Evolutionary conservation across 2,113 vertebrate species (phyloP).

Genomic region (Psophia crepitans): DNA sequence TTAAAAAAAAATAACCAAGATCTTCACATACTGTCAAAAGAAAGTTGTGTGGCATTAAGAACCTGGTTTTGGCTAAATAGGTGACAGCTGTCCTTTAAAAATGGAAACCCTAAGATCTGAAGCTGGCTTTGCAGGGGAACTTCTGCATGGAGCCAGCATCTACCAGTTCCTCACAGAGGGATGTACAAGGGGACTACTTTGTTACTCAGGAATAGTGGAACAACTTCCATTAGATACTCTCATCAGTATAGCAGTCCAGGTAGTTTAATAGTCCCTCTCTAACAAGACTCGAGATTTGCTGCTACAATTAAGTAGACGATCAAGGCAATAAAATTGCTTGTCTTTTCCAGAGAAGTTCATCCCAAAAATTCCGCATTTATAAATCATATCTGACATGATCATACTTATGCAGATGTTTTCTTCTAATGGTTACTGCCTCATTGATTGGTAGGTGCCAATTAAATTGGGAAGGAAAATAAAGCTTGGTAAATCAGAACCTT

Average conservation of each 20-base stretch:
- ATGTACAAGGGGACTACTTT: not conserved
- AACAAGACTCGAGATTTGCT: not conserved
- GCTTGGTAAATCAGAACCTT: not conserved
- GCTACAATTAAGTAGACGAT: not conserved
- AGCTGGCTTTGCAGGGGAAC: not conserved
- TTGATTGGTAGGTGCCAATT: not conserved
- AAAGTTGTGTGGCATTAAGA: not conserved
- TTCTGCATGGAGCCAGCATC: not conserved
- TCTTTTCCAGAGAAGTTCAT: not conserved
- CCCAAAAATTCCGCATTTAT: not conserved
- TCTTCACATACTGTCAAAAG: not conserved
- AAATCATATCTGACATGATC: not conserved
- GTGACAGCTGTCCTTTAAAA: not conserved
- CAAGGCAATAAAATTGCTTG: not conserved
- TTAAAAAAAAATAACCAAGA: not conserved
- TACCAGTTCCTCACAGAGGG: not conserved
- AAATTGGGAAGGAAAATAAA: not conserved
- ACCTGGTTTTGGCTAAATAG: not conserved
- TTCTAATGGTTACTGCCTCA: not conserved
- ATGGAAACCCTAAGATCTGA: not conserved
- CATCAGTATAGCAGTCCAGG: not conserved
- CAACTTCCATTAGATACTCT: not conserved
- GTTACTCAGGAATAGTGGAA: not conserved
- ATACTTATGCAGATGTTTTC: not conserved
- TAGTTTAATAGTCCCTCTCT: not conserved